Evolutionary conservation across 2,113 vertebrate species (phyloP).

Genomic region (Hassar affinis): DNA sequence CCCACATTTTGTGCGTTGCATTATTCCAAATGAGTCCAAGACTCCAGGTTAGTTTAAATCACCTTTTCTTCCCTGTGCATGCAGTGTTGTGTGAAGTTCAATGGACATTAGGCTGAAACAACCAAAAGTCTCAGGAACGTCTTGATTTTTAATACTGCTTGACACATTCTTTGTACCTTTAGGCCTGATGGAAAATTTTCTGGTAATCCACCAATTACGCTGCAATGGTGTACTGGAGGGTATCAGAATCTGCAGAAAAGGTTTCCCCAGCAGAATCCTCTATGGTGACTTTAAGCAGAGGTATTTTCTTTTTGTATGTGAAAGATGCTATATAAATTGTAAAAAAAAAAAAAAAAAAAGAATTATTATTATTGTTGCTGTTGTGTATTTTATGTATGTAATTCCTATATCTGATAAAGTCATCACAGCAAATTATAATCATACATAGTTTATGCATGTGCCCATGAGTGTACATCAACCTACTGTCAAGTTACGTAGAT

Average conservation of each 20-base stretch:
- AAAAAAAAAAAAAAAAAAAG: no score
- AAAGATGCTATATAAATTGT: no score
- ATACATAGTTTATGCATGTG: neutral
- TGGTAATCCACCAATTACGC: constrained; percentile 89
- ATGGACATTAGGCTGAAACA: neutral
- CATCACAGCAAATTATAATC: neutral
- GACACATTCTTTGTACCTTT: neutral
- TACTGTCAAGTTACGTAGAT: neutral
- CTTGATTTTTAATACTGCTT: neutral
- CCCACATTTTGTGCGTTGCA: constrained; percentile 92
- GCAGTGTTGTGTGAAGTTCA: constrained; percentile 2
- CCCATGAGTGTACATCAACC: neutral
- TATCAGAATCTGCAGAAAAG: constrained; percentile 92
- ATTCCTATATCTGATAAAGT: neutral
- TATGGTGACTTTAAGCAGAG: constrained; percentile 90
- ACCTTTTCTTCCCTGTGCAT: neutral
- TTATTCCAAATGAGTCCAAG: constrained; percentile 94
- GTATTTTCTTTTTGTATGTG: no score
- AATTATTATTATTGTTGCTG: no score
- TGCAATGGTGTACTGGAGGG: constrained; percentile 90
- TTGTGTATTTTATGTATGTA: neutral
- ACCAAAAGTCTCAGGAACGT: neutral
- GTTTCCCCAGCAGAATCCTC: constrained; percentile 90
- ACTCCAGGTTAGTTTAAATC: constrained; percentile 77
- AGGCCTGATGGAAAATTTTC: constrained; percentile 87